phyloP scores from a whole-genome alignment of 2,888 invertebrate species.

The Plemyria rubiginata region DNA sequence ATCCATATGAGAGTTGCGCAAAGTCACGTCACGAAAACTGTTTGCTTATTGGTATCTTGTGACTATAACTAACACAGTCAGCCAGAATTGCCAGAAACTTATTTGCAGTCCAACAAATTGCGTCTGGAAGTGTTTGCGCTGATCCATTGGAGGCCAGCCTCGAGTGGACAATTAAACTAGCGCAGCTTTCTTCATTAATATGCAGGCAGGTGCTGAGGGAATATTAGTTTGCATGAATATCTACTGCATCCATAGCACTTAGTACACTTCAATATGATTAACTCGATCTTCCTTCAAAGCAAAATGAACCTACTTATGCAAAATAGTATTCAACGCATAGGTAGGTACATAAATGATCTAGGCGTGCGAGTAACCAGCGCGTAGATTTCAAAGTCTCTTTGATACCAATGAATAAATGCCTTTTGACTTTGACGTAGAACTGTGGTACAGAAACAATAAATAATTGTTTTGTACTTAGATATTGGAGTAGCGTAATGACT shows the following conservation, averaged over 20 bases:
- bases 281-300: not conserved
- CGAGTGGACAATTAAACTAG: not conserved
- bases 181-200: not conserved
- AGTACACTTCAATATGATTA: not conserved
- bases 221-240: not conserved
- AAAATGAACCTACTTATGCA: not conserved
- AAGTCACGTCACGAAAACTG: too few species aligned
- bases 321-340: not conserved
- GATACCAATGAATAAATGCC: too few species aligned
- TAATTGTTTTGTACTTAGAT: too few species aligned
- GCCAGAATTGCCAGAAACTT: not conserved
- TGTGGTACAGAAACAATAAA: too few species aligned
- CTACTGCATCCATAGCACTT: not conserved
- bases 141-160: not conserved
- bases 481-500: too few species aligned
- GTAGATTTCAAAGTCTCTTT: too few species aligned
- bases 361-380: too few species aligned
- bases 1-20: too few species aligned
- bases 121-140: not conserved
- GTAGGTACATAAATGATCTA: not conserved
- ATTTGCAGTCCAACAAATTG: not conserved
- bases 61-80: too few species aligned
- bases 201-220: not conserved
- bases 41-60: too few species aligned
- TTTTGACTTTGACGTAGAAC: too few species aligned